Evolutionary conservation across 2,797 vertebrate genomes (phyloP).

Genomic region (Sebastolobus alascanus): DNA sequence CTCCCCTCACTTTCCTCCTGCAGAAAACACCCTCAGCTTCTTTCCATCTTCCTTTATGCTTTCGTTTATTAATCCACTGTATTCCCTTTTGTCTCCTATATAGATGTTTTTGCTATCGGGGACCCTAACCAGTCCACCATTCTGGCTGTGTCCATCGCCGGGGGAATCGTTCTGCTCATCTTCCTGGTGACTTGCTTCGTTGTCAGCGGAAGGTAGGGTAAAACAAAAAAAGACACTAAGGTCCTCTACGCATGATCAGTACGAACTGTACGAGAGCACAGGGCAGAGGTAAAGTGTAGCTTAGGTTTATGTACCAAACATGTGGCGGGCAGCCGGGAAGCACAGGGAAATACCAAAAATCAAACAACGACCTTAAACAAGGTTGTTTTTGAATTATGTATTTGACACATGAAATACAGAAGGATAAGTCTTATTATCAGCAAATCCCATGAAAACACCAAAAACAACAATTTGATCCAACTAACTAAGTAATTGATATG

Average conservation of each 20-base stretch:
- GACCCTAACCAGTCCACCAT: slow-evolving; percentile 90
- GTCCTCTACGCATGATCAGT: not conserved
- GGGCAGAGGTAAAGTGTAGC: not conserved
- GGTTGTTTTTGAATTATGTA: not conserved
- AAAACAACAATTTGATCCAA: not conserved
- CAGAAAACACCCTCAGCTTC: slow-evolving; percentile 26
- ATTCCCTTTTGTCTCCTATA: slow-evolving; percentile 22
- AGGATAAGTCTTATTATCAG: not conserved
- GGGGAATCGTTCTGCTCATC: slow-evolving; percentile 87
- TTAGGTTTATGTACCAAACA: not conserved
- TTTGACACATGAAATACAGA: not conserved
- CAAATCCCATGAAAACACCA: not conserved
- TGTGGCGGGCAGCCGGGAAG: not conserved
- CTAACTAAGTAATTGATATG: not conserved
- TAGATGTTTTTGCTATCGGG: slow-evolving; percentile 88
- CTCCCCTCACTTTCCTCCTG: slow-evolving; percentile 13
- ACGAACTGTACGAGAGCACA: not conserved
- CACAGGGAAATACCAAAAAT: not conserved
- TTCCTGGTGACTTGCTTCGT: slow-evolving; percentile 90
- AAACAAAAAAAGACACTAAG: not conserved
- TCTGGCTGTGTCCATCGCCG: slow-evolving; percentile 87
- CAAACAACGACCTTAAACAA: not conserved
- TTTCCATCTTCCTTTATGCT: slow-evolving; percentile 14
- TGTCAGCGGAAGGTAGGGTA: slow-evolving; percentile 87
- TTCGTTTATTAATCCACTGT: slow-evolving; percentile 42